Base-by-base conservation (phyloP, 2,888 invertebrate genomes). In the Adela reaumurella region DNA sequence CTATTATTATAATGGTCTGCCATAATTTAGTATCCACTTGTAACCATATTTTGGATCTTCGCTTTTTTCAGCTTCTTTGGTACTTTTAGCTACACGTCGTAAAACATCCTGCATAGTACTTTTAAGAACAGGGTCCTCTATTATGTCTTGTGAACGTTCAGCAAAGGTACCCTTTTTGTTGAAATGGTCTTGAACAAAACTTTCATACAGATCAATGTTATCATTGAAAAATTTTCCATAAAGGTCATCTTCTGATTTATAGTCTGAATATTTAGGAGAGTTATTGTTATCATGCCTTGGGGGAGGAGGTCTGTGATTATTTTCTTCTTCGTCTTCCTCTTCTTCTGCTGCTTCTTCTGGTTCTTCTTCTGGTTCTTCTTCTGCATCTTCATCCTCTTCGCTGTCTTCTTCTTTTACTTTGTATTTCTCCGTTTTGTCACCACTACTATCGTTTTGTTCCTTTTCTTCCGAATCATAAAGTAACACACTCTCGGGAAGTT, bases 11-110 rank as follows among this genome's bases (percentile, higher is more conserved):
- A 67, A 51, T 16, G 80, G 78, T 58, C 74, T 69, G 48, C 70
- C 72, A 59, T 82, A 82, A 61, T 82, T 78, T 42, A 81, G 61
- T 14, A 77, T 74, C 82, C 83, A 82, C 63, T 72, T 70, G 54
- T 81, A 81, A 29, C 69, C 74, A 49, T 80, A 79, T 42, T 73
- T 71, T 5, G 74, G 71, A 56, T 80, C 76, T 4, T 67, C 67
- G 52, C 73, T 70, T 53, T 70, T 66, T 49, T 65, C 68, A 14
- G 72, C 71, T 58, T 74, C 64, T 54, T 70, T 63, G 47, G 70
- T 64, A 49, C 70, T 65, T 49, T 68, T 60, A 55, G 72, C 64
- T 43, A 73, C 68, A 55, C 71, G 70, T 56, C 76, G 70, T n/a
- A 76, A 57, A 51, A 77, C 66, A 45, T 64, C 64, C 54, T 70